A percentile compares a stretch with the other conserved stretches of the same genome.
Conservation (phyloP, 2,113 vertebrate species). For the Lampris incognitus region DNA sequence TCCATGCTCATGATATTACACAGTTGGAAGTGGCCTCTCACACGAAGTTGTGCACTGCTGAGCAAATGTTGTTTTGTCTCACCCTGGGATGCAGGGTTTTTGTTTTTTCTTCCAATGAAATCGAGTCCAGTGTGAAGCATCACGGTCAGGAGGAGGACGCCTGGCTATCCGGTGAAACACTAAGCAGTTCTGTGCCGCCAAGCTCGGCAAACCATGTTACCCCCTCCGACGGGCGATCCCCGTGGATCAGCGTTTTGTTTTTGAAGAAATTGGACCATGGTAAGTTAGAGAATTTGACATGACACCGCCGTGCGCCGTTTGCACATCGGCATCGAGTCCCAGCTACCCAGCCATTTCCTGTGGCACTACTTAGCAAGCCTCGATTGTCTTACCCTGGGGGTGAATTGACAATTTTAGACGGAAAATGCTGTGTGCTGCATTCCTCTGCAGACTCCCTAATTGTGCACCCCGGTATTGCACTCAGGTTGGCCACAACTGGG, state of each 20-base stretch:
- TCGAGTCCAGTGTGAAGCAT: constrained; percentile 50
- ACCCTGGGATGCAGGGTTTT: constrained; percentile 39
- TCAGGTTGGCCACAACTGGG: constrained; percentile 42
- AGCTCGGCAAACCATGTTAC: constrained; percentile 42
- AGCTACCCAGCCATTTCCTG: constrained; percentile 9
- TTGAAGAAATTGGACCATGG: constrained; percentile 32
- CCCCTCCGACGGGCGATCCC: constrained; percentile 56
- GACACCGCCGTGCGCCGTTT: neutral
- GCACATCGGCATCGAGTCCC: constrained; percentile 13
- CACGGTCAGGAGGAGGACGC: constrained; percentile 58
- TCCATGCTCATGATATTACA: constrained; percentile 42
- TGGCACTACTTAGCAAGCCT: neutral
- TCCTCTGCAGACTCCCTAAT: constrained; percentile 25
- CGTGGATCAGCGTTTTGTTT: constrained; percentile 39
- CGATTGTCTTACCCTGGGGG: constrained; percentile 11
- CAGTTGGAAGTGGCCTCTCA: constrained; percentile 27
- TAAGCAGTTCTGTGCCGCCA: constrained; percentile 44
- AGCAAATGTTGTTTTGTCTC: constrained; percentile 58
- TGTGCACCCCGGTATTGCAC: constrained; percentile 53
- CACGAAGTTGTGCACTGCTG: constrained; percentile 45
- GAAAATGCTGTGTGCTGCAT: constrained; percentile 33
- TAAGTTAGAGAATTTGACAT: constrained; percentile 3
- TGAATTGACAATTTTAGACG: constrained; percentile 10
- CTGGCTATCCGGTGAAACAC: constrained; percentile 57
- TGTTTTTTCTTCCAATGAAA: constrained; percentile 42